Percentiles rank a stretch among this genome's conserved stretches.
Evolutionary conservation across 2,113 vertebrate species (phyloP).

Genomic region (Synodontis membranacea): DNA sequence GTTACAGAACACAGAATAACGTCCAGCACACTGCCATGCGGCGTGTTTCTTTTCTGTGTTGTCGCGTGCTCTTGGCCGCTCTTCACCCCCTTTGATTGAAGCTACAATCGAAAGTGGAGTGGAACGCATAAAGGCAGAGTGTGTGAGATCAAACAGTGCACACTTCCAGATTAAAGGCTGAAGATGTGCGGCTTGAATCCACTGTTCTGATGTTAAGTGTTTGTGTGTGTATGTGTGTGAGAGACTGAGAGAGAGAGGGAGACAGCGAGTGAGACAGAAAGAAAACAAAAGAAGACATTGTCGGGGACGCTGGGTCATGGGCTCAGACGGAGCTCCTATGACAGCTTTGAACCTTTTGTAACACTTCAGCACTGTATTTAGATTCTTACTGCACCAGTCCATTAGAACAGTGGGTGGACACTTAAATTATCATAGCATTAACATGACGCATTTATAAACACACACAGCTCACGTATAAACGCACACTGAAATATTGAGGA

Average conservation of each 20-base stretch:
- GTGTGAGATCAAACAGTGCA: conserved; percentile 56
- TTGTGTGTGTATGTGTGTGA: conserved; percentile 57
- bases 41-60: not conserved
- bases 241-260: not conserved
- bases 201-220: conserved; percentile 74
- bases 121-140: conserved; percentile 39
- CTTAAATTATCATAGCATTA: conserved; percentile 14
- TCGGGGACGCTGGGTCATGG: conserved; percentile 22
- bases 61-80: conserved; percentile 17
- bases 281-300: conserved; percentile 52
- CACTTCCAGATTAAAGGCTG: conserved; percentile 58
- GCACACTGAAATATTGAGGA: not conserved
- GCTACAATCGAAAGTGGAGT: conserved; percentile 45
- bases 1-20: not conserved
- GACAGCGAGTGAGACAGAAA: not conserved
- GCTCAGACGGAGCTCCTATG: conserved; percentile 19
- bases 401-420: conserved; percentile 26
- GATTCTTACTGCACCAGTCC: not conserved
- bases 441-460: not conserved
- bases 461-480: not conserved
- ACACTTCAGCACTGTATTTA: conserved; percentile 32
- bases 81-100: conserved; percentile 46
- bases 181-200: conserved; percentile 67
- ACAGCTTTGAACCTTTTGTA: conserved; percentile 45
- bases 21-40: not conserved